Conservation (phyloP, 2,888 invertebrate species). For the Drosophila borealis region DNA sequence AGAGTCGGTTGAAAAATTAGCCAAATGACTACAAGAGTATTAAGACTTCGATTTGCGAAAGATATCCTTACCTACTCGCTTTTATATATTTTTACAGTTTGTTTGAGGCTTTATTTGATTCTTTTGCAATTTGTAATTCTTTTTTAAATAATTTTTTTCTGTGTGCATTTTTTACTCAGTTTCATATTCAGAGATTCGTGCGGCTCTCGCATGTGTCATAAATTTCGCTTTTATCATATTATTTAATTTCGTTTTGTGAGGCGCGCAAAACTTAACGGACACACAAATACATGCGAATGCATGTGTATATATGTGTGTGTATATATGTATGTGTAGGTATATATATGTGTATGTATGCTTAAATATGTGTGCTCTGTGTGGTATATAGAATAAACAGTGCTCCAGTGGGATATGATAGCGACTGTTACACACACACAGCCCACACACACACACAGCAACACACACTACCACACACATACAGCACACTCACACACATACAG, state of each 20-base stretch:
- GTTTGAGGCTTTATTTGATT: background rate
- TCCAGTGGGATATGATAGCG: slow-evolving; percentile 75
- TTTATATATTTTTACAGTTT: background rate
- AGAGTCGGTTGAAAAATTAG: too few relatives aligned
- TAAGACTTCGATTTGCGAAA: too few relatives aligned
- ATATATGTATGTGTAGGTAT: slow-evolving; percentile 2
- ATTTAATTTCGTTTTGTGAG: slow-evolving; percentile 68
- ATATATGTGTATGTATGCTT: background rate
- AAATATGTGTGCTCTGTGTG: slow-evolving; percentile 17
- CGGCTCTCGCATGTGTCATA: slow-evolving; percentile 67
- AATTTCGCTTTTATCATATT: slow-evolving; percentile 77
- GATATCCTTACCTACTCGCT: background rate
- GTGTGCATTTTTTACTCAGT: slow-evolving; percentile 7
- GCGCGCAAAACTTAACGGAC: slow-evolving; percentile 56
- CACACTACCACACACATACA: background rate
- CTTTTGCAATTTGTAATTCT: slow-evolving; percentile 1
- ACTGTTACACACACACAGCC: slow-evolving; percentile 38
- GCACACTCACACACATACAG: background rate
- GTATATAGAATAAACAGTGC: slow-evolving; percentile 62
- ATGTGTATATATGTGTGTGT: background rate
- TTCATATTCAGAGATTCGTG: slow-evolving; percentile 34
- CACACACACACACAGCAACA: slow-evolving; percentile 1
- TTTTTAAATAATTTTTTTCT: slow-evolving; percentile 20
- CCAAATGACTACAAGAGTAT: too few relatives aligned
- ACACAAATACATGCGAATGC: slow-evolving; percentile 20